Conservation (phyloP, 2,888 invertebrate species). For the Poecilus cupreus region DNA sequence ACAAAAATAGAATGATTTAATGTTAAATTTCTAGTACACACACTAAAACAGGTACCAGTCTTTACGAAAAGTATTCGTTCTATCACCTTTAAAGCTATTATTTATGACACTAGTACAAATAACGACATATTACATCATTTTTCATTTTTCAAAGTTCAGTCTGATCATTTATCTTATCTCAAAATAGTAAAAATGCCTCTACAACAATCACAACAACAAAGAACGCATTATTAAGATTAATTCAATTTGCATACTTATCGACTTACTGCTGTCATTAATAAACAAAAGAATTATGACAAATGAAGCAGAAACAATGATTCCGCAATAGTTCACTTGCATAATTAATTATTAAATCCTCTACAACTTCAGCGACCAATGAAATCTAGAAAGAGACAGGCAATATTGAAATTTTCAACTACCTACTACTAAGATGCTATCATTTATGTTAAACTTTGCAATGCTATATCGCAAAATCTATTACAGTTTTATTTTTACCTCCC, state of each 20-base stretch:
- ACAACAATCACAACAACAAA: constrained; percentile 18
- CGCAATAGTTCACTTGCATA: constrained; percentile 10
- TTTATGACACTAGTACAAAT: not conserved
- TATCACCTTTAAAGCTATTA: constrained; percentile 10
- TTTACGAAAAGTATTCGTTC: too few species aligned
- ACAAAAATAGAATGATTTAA: constrained; percentile 10
- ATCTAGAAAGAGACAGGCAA: not conserved
- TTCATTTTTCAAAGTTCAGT: not conserved
- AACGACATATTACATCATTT: constrained; percentile 17
- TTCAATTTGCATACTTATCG: constrained; percentile 23
- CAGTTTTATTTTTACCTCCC: too few species aligned
- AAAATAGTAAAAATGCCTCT: not conserved
- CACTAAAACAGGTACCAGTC: too few species aligned
- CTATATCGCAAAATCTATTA: too few species aligned
- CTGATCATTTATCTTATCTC: constrained; percentile 16
- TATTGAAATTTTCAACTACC: too few species aligned
- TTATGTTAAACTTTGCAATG: too few species aligned
- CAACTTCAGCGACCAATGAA: not conserved
- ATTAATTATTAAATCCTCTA: constrained; percentile 2
- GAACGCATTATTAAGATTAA: constrained; percentile 10
- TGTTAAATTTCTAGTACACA: not conserved
- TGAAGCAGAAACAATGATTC: not conserved
- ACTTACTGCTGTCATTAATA: constrained; percentile 8
- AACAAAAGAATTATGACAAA: constrained; percentile 25
- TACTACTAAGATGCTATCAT: too few species aligned